These are phyloP conservation scores for Pygoscelis adeliae DNA, from an alignment of 2,113 vertebrate genomes.

Conservation along the genomic window DNA sequence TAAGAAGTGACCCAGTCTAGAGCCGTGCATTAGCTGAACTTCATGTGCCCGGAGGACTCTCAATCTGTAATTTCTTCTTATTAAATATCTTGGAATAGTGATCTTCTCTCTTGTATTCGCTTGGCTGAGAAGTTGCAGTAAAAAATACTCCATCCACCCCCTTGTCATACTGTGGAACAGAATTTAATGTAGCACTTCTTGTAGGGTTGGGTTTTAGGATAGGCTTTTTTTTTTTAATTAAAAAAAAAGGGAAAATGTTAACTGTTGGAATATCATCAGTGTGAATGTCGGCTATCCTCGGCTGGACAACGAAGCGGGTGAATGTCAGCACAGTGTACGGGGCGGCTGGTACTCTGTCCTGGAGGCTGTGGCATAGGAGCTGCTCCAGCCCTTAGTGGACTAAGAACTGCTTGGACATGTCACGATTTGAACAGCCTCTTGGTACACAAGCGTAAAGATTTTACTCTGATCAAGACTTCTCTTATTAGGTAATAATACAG, in stretches of 20 bases:
- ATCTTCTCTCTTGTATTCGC: not conserved
- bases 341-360: not conserved
- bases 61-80: conserved; percentile 9
- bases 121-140: not conserved
- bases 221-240: not conserved
- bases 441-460: not conserved
- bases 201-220: not conserved
- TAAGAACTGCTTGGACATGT: not conserved
- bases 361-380: not conserved
- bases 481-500: not conserved
- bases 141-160: not conserved
- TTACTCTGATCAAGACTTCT: not conserved
- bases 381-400: not conserved
- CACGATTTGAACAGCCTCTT: not conserved
- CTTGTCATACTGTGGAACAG: not conserved
- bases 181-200: not conserved
- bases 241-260: not conserved
- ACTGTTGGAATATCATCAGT: not conserved
- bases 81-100: conserved; percentile 31
- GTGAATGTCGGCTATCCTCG: not conserved
- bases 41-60: not conserved
- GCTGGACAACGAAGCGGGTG: not conserved
- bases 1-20: not conserved
- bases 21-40: not conserved
- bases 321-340: not conserved